A percentile compares a stretch with the other conserved stretches of the same genome.
phyloP scores from a whole-genome alignment of 2,797 vertebrate species.

The Myoxocephalus aenaeus region DNA sequence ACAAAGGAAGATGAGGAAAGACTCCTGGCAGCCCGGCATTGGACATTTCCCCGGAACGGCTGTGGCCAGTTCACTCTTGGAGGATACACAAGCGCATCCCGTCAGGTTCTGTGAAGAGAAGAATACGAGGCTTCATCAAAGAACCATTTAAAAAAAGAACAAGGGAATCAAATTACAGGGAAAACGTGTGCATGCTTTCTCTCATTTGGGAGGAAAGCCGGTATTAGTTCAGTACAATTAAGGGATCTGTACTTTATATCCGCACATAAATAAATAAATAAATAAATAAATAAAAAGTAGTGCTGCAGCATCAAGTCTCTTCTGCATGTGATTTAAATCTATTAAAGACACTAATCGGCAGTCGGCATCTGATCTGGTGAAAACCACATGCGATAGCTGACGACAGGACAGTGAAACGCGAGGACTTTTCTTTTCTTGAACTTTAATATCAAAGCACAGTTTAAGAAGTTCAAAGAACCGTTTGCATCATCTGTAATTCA shows the following conservation, averaged over 20 bases:
- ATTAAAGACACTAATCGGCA: conserved; percentile 44
- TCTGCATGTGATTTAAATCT: conserved; percentile 56
- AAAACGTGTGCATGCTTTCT: background rate
- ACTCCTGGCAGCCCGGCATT: conserved; percentile 92
- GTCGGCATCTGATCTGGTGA: conserved; percentile 35
- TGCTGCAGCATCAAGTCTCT: conserved; percentile 7
- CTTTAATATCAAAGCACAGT: background rate
- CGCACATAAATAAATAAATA: background rate
- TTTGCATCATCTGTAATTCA: background rate
- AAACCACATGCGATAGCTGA: conserved; percentile 27
- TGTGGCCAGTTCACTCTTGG: conserved; percentile 83
- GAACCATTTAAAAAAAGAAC: background rate
- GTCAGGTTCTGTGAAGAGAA: conserved; percentile 89
- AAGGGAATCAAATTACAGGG: background rate
- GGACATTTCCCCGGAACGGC: conserved; percentile 94
- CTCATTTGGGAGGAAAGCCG: conserved; percentile 2
- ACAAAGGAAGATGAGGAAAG: conserved; percentile 96
- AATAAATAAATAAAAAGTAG: background rate
- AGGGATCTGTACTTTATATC: background rate
- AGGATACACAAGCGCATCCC: conserved; percentile 89
- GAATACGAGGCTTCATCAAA: background rate
- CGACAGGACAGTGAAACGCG: conserved; percentile 24
- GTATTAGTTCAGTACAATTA: background rate
- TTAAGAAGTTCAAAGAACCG: background rate
- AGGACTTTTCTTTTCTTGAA: background rate